Conservation (phyloP, 2,888 invertebrate species). For the Tetragnatha montana region DNA sequence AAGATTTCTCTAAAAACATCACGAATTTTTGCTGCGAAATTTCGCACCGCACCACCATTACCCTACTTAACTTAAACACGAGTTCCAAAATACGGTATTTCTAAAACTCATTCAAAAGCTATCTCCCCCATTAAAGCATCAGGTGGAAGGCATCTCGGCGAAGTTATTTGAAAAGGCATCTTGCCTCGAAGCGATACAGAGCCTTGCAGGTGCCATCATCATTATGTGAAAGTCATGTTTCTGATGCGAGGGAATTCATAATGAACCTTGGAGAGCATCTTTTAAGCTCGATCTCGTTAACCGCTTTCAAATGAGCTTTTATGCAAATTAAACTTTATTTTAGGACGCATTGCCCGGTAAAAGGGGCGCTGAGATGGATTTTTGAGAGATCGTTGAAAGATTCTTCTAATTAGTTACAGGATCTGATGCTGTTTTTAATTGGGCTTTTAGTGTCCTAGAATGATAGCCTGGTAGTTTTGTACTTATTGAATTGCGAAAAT, state of each 20-base stretch:
- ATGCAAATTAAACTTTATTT: constrained; percentile 48
- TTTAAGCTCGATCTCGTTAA: constrained; percentile 44
- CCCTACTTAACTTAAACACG: not conserved
- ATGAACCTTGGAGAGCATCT: constrained; percentile 34
- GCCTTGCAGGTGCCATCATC: constrained; percentile 39
- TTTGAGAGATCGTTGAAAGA: no score
- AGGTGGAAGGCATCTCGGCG: constrained; percentile 31
- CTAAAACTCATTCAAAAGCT: not conserved
- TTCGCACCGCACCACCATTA: no score
- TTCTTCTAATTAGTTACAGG: no score
- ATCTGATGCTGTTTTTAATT: no score
- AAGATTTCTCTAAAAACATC: no score
- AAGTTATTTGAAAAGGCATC: constrained; percentile 26
- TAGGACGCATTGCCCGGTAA: not conserved
- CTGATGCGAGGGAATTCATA: constrained; percentile 52
- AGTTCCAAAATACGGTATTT: constrained; percentile 27
- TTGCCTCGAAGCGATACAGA: not conserved
- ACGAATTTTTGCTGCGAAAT: no score
- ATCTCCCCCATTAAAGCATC: constrained; percentile 33
- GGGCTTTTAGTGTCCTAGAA: no score
- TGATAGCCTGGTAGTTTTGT: no score
- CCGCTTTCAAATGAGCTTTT: constrained; percentile 53
- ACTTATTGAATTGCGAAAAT: no score
- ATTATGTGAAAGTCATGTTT: constrained; percentile 39
- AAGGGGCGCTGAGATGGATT: no score